phyloP scores from a whole-genome alignment of 92 coral and sea anemone species.

The Pocillopora grandis region DNA sequence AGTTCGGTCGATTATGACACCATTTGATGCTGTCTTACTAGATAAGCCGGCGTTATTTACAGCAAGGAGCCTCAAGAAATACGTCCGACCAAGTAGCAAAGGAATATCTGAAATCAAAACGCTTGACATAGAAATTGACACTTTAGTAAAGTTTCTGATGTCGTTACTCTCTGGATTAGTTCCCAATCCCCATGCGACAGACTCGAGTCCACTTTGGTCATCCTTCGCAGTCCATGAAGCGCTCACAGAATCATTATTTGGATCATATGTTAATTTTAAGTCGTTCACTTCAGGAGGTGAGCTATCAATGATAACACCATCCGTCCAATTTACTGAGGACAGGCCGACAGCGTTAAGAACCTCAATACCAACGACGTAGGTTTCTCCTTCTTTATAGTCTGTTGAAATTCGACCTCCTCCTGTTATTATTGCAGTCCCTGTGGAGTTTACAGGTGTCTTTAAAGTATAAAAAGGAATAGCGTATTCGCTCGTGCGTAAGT shows the following conservation, averaged over 20 bases:
- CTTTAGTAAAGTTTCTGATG: slow-evolving; percentile 46
- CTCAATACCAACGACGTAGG: slow-evolving; percentile 72
- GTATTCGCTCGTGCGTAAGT: slow-evolving; percentile 32
- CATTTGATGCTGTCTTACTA: slow-evolving; percentile 72
- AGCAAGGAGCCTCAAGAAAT: slow-evolving; percentile 70
- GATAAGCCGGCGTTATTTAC: slow-evolving; percentile 68
- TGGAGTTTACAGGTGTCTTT: slow-evolving; percentile 45
- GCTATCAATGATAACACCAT: slow-evolving; percentile 78
- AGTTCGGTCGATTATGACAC: slow-evolving; percentile 85
- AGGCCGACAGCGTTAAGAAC: slow-evolving; percentile 70
- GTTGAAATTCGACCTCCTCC: slow-evolving; percentile 60
- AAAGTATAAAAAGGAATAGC: slow-evolving; percentile 75
- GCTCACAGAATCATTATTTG: slow-evolving; percentile 47
- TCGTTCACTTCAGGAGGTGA: slow-evolving; percentile 81
- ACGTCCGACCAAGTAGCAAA: slow-evolving; percentile 73
- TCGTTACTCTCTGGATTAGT: slow-evolving; percentile 71
- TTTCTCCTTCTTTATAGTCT: slow-evolving; percentile 65
- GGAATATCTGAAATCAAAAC: slow-evolving; percentile 46
- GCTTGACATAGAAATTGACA: slow-evolving; percentile 27
- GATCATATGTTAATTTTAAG: slow-evolving; percentile 60
- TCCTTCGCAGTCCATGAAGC: slow-evolving; percentile 73
- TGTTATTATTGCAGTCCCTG: slow-evolving; percentile 68
- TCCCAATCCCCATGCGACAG: slow-evolving; percentile 77
- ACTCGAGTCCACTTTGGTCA: slow-evolving; percentile 71
- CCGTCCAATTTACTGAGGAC: slow-evolving; percentile 79